Conservation (phyloP, 2,888 invertebrate species). For the Orthosia incerta region DNA sequence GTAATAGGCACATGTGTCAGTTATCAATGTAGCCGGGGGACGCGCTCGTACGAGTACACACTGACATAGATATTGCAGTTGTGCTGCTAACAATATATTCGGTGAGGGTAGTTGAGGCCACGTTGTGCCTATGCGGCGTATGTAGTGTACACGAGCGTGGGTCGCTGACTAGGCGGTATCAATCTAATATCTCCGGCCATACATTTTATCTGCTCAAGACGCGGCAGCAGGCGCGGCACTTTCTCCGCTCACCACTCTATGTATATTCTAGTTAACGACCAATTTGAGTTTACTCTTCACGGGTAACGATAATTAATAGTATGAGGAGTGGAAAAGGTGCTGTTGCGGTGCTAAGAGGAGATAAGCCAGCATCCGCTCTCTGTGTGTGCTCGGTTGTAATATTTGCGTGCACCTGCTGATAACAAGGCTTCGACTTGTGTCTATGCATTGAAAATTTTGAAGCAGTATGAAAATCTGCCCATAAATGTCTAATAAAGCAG, state of each 20-base stretch:
- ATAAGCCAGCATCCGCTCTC: conserved; percentile 30
- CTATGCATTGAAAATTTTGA: conserved; percentile 11
- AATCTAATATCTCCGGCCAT: conserved; percentile 69
- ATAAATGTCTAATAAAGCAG: neutral
- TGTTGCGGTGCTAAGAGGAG: conserved; percentile 17
- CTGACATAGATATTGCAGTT: conserved; percentile 41
- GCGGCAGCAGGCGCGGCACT: conserved; percentile 40
- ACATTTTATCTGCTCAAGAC: conserved; percentile 64
- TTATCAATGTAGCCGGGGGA: conserved; percentile 34
- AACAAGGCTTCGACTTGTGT: conserved; percentile 21
- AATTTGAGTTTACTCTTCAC: conserved; percentile 47
- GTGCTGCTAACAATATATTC: conserved; percentile 63
- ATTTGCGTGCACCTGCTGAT: conserved; percentile 36
- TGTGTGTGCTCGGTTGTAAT: conserved; percentile 30
- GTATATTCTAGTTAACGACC: conserved; percentile 49
- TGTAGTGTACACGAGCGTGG: conserved; percentile 58
- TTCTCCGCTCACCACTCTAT: conserved; percentile 37
- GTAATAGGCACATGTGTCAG: conserved; percentile 35
- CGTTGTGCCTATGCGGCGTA: conserved; percentile 57
- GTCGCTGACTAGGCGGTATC: conserved; percentile 67
- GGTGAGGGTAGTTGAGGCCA: conserved; percentile 41
- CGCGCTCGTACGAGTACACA: conserved; percentile 16
- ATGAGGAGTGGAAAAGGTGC: conserved; percentile 27
- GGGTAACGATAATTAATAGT: conserved; percentile 48
- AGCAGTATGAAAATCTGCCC: conserved; percentile 1